Conservation (phyloP, 2,797 vertebrate species). For the Numenius phaeopus region DNA sequence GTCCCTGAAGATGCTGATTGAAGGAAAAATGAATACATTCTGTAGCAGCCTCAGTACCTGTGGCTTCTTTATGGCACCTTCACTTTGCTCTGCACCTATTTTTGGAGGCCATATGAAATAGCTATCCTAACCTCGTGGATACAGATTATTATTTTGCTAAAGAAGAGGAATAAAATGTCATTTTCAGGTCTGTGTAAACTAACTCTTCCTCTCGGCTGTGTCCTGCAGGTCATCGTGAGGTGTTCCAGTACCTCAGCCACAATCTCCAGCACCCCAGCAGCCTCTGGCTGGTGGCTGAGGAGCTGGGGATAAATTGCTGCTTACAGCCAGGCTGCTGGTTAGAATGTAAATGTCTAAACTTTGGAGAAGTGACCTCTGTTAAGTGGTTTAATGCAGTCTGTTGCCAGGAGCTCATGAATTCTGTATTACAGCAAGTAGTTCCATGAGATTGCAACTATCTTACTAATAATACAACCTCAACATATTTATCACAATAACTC, state of each 20-base stretch:
- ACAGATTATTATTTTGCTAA: neutral
- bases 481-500: constrained; percentile 80
- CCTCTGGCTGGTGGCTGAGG: neutral
- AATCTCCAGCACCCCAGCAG: neutral
- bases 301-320: constrained; percentile 2
- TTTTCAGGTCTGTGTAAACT: neutral
- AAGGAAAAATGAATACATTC: neutral
- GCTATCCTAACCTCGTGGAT: neutral
- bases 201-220: neutral
- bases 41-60: neutral
- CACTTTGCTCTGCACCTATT: neutral
- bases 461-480: constrained; percentile 77
- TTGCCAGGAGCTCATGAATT: constrained; percentile 80
- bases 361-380: constrained; percentile 70
- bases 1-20: neutral
- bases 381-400: constrained; percentile 75
- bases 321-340: constrained; percentile 52
- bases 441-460: constrained; percentile 80
- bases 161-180: neutral
- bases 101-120: neutral
- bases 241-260: neutral
- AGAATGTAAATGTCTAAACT: constrained; percentile 75
- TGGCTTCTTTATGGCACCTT: neutral
- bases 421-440: constrained; percentile 72
- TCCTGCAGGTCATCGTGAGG: neutral